Percentiles rank a stretch among this genome's conserved stretches.
phyloP scores from a whole-genome alignment of 2,888 invertebrate species.

The Bhutanitis thaidina region DNA sequence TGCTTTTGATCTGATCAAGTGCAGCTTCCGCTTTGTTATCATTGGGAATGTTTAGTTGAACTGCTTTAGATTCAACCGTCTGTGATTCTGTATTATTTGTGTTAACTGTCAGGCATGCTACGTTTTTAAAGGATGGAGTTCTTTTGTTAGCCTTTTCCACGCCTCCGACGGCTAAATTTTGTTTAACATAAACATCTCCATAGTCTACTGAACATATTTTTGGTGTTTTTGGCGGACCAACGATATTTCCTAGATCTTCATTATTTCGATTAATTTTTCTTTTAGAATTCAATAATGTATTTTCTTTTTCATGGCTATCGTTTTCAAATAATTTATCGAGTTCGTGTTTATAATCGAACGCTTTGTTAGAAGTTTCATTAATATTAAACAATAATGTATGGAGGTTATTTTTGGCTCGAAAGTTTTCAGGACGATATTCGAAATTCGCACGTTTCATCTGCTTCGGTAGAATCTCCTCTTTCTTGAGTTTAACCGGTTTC shows the following conservation, averaged over 20 bases:
- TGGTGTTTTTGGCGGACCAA: conserved; percentile 36
- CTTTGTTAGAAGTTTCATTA: conserved; percentile 4
- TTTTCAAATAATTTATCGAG: conserved; percentile 12
- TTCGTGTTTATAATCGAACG: conserved; percentile 1
- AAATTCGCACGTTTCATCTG: conserved; percentile 31
- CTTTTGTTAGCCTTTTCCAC: conserved; percentile 23
- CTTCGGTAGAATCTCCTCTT: conserved; percentile 30
- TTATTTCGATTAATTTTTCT: conserved; percentile 19
- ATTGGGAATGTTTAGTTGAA: conserved; percentile 27
- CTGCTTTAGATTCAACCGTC: conserved; percentile 33
- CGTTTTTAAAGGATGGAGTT: conserved; percentile 26
- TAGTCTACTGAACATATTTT: conserved; percentile 45
- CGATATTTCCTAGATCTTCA: conserved; percentile 21
- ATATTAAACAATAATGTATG: conserved; percentile 22
- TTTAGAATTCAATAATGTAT: conserved; percentile 18
- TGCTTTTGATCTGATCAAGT: conserved; percentile 60
- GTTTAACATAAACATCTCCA: conserved; percentile 42
- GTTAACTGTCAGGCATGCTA: conserved; percentile 37
- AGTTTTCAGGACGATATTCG: conserved; percentile 35
- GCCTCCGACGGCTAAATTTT: conserved; percentile 12
- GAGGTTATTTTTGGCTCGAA: conserved; percentile 30
- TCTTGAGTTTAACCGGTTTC: conserved; percentile 34
- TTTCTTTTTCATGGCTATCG: conserved; percentile 4
- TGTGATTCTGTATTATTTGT: conserved; percentile 43
- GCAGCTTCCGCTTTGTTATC: conserved; percentile 53